These are phyloP conservation scores for Psix sp. DNA, from an alignment of 1,140 invertebrate genomes.

Conservation along the genomic window DNA sequence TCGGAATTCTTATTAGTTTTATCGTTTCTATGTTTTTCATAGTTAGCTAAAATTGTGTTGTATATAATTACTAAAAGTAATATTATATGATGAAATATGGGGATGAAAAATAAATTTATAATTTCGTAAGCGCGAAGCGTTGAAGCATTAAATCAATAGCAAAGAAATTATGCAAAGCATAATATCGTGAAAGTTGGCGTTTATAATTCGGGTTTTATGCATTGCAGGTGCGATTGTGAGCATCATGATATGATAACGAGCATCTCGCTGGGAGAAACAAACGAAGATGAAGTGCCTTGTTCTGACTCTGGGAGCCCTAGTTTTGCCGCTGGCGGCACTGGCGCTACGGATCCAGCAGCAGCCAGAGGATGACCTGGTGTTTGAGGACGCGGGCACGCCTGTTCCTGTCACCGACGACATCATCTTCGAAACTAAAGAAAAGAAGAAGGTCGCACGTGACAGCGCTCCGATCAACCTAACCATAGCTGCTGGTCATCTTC, in stretches of 20 bases:
- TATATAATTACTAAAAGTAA: too few species aligned
- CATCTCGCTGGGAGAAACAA: conserved; percentile 37
- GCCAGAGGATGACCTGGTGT: conserved; percentile 75
- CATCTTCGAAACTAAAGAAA: conserved; percentile 25
- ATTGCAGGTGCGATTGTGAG: conserved; percentile 60
- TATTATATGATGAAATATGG: too few species aligned
- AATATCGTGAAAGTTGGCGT: background rate
- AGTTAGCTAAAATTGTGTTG: too few species aligned
- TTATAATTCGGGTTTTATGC: conserved; percentile 10
- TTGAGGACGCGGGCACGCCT: conserved; percentile 70
- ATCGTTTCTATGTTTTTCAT: too few species aligned
- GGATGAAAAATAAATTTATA: too few species aligned
- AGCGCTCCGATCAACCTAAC: conserved; percentile 70
- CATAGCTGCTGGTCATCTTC: conserved; percentile 73
- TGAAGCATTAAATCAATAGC: conserved; percentile 6
- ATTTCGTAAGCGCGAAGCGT: too few species aligned
- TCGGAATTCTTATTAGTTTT: too few species aligned
- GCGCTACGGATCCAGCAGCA: conserved; percentile 44
- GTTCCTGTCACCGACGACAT: conserved; percentile 28
- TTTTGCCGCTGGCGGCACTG: conserved; percentile 49
- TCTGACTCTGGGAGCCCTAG: conserved; percentile 54
- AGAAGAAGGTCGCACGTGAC: conserved; percentile 61
- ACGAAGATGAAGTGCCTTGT: conserved; percentile 68
- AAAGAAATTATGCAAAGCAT: conserved; percentile 3
- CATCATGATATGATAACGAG: conserved; percentile 71